Conservation (phyloP, 2,797 vertebrate genomes). For the Triplophysa yarkandensis region DNA sequence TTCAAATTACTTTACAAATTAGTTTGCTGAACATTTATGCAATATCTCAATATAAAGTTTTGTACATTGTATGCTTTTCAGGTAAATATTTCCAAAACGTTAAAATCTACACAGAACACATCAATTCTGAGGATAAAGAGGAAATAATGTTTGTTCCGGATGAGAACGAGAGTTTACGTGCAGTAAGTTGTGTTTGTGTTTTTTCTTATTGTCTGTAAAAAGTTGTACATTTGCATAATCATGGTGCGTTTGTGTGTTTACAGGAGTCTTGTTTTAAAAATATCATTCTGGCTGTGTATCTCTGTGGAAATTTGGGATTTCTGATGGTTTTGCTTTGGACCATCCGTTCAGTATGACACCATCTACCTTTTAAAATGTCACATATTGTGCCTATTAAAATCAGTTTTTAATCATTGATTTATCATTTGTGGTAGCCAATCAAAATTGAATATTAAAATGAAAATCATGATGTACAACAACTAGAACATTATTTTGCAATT, state of each 20-base stretch:
- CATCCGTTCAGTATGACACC: slow-evolving; percentile 71
- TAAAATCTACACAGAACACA: slow-evolving; percentile 66
- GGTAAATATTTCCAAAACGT: slow-evolving; percentile 53
- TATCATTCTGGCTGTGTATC: slow-evolving; percentile 75
- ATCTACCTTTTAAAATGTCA: not conserved
- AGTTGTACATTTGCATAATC: not conserved
- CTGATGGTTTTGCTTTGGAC: slow-evolving; percentile 74
- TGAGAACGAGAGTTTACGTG: slow-evolving; percentile 12
- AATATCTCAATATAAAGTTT: not conserved
- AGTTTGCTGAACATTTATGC: not conserved
- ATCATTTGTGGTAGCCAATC: not conserved
- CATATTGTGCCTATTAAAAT: not conserved
- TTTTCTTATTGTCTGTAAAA: not conserved
- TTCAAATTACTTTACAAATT: no score
- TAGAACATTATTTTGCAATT: not conserved
- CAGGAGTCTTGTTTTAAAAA: slow-evolving; percentile 80
- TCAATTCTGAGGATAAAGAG: slow-evolving; percentile 76
- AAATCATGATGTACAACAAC: not conserved
- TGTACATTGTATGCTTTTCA: slow-evolving; percentile 45
- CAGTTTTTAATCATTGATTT: not conserved
- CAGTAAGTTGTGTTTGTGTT: slow-evolving; percentile 63
- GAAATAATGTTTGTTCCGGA: slow-evolving; percentile 66
- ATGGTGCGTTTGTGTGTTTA: slow-evolving; percentile 24
- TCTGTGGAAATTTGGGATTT: slow-evolving; percentile 80
- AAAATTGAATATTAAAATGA: not conserved